Conservation (phyloP, 35 echinoderm and acorn worm species). For the Patiria miniata region DNA sequence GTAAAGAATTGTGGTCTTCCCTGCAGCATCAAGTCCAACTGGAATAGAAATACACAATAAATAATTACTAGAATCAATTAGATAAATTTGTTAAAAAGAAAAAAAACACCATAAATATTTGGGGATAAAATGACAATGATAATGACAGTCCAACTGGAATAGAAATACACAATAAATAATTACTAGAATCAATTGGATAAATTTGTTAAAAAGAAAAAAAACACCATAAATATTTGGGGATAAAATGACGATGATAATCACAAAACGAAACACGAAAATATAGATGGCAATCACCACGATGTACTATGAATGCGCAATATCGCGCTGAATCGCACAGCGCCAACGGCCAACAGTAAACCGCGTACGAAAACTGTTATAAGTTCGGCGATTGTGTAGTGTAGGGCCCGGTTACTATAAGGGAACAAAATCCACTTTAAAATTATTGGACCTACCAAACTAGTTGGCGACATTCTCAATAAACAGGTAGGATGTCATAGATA, state of each 20-base stretch:
- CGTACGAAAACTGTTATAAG: background rate
- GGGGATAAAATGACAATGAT: background rate
- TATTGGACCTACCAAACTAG: too few species aligned
- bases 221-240: background rate
- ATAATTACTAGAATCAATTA: background rate
- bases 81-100: background rate
- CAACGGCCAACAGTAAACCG: background rate
- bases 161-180: background rate
- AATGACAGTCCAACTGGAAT: conserved; percentile 73
- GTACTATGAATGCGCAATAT: background rate
- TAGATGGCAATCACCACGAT: background rate
- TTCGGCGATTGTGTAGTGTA: too few species aligned
- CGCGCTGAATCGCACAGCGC: background rate
- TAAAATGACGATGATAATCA: background rate
- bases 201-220: background rate
- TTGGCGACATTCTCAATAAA: too few species aligned
- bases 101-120: background rate
- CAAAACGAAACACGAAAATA: too few species aligned
- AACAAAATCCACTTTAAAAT: too few species aligned
- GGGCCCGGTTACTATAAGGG: too few species aligned
- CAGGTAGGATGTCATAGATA: too few species aligned
- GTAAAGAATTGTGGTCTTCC: conserved; percentile 93
- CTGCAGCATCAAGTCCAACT: conserved; percentile 94
- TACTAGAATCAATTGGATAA: too few species aligned
- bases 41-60: conserved; percentile 43